These are phyloP conservation scores for Scortum barcoo DNA, from an alignment of 2,113 vertebrate species.

Conservation along the genomic window DNA sequence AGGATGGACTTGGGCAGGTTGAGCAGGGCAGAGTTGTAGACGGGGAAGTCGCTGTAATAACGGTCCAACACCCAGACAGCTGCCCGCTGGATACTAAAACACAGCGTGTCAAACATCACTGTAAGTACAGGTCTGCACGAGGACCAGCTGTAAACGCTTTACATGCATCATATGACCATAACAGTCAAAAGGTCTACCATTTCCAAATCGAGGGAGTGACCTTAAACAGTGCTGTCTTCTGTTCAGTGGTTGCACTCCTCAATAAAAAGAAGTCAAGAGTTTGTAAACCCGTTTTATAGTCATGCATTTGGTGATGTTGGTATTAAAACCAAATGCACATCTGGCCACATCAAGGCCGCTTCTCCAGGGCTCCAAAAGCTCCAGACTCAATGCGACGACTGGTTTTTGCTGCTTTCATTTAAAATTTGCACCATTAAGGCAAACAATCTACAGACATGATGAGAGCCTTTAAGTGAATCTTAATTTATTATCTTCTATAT, in stretches of 20 bases:
- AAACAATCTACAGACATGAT: neutral
- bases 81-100: slow-evolving; percentile 92
- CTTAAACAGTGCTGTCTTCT: neutral
- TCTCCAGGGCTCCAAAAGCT: neutral
- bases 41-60: slow-evolving; percentile 96
- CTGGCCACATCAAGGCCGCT: neutral
- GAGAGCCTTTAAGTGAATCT: neutral
- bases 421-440: neutral
- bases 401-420: neutral
- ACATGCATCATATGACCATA: neutral
- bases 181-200: neutral
- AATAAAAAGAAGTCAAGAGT: neutral
- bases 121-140: neutral
- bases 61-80: slow-evolving; percentile 97
- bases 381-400: neutral
- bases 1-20: slow-evolving; percentile 98
- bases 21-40: slow-evolving; percentile 96
- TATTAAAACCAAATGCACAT: neutral
- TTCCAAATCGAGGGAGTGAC: neutral
- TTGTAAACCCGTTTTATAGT: neutral
- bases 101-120: slow-evolving; percentile 11
- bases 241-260: neutral
- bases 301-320: neutral
- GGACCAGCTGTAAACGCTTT: too few relatives aligned
- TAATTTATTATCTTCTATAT: neutral